A percentile compares a stretch with the other conserved stretches of the same genome.
phyloP scores from a whole-genome alignment of 2,113 vertebrate genomes.

The Uria aalge region DNA sequence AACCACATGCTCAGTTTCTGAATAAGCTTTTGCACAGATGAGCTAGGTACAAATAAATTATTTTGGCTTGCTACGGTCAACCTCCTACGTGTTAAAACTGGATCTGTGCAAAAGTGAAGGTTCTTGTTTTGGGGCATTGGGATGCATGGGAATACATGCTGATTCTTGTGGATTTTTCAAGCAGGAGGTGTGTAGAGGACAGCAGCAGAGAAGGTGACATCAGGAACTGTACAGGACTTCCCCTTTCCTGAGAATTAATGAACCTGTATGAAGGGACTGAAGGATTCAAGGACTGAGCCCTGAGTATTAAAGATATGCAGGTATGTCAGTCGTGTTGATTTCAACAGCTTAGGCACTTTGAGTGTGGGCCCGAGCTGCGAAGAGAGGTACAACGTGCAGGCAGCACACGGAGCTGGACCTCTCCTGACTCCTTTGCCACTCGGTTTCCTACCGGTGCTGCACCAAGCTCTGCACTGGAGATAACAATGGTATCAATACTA shows the following conservation, averaged over 20 bases:
- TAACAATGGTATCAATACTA: neutral
- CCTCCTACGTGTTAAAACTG: neutral
- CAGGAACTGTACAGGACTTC: neutral
- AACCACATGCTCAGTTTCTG: neutral
- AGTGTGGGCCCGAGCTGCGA: neutral
- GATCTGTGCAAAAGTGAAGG: neutral
- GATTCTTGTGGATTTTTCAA: neutral
- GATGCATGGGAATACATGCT: neutral
- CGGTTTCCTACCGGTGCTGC: fast-evolving
- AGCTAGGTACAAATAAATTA: neutral
- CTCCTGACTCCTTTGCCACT: neutral
- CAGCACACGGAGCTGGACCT: neutral
- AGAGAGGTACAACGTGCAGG: neutral
- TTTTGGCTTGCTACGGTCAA: neutral
- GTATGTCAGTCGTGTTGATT: neutral
- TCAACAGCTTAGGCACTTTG: neutral
- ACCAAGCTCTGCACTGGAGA: neutral
- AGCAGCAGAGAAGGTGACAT: neutral
- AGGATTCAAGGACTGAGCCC: neutral
- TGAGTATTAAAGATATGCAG: neutral
- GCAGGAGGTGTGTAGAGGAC: neutral
- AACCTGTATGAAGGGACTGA: neutral
- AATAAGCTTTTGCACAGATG: neutral
- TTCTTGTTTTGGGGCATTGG: neutral
- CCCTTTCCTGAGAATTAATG: constrained; percentile 4